A percentile compares a stretch with the other conserved stretches of the same genome.
Conservation (phyloP, 2,113 vertebrate species). For the Mirza zaza region DNA sequence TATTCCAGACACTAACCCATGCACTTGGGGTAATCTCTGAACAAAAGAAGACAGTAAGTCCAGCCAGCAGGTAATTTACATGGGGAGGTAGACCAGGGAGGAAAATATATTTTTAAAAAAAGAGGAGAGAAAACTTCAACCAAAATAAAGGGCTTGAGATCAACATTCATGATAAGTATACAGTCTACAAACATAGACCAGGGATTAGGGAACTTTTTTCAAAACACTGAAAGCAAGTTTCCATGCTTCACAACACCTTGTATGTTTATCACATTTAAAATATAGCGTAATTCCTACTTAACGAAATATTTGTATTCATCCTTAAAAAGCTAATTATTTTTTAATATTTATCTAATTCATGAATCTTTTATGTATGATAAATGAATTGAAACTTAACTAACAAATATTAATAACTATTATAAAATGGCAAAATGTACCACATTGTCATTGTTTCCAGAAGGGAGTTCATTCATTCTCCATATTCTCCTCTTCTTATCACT, state of each 20-base stretch:
- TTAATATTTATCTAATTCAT: neutral
- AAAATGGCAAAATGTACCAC: neutral
- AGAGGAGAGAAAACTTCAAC: neutral
- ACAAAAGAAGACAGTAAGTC: neutral
- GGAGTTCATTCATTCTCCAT: neutral
- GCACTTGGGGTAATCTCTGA: neutral
- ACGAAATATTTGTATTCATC: neutral
- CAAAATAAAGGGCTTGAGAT: neutral
- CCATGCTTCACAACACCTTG: neutral
- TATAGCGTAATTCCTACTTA: neutral
- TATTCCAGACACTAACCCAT: neutral
- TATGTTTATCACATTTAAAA: neutral
- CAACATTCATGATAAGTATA: neutral
- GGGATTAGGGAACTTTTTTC: neutral
- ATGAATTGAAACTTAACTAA: neutral
- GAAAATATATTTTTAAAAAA: neutral
- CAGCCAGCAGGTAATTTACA: neutral
- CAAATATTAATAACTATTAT: neutral
- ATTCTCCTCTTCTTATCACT: neutral
- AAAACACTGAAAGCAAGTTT: neutral
- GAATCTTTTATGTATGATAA: neutral
- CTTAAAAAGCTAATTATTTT: neutral
- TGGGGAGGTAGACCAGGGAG: neutral
- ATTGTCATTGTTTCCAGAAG: neutral
- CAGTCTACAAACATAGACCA: neutral